Evolutionary conservation across 92 coral and sea anemone genomes (phyloP), one percentile per base, ranked within the genome.

Genomic region (Bergia sp.): DNA sequence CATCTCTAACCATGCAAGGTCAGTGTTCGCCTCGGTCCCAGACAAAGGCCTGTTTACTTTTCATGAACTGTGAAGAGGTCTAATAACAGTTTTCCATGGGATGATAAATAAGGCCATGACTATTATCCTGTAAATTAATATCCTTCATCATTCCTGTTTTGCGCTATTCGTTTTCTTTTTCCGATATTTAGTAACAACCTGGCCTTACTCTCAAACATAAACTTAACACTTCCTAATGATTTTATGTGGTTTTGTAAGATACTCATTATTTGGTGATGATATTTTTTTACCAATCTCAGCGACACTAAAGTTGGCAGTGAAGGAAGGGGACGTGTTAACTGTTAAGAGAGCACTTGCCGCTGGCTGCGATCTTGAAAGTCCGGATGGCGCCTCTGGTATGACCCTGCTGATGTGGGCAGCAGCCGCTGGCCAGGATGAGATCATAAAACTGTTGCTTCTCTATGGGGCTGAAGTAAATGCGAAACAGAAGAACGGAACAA

Each of bases 321-420:
- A 89, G 73, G 93, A 93, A 85, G 96, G 99, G 38, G 95, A 96
- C 85, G 77, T 82, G 38, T 66, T 89, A 80, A 92, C 92, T 47
- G 94, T 95, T 23, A 84, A 96, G 75, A 93, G 95, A 41, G 94
- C 98, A 9, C 91, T 96, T 1, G 93, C 98, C 15, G 95, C 97
- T 3, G 99, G 94, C 10, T 88, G 90, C 58, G 93, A 95, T 74
- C 91, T 93, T 50, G 96, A 96, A 66, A 85, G 89, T 41, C 82
- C 88, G 16, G 99, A 96, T 81, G 93, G 94, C 29, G 93, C 94
- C 6, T 92, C 98, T 40, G 99, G 99, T 18, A 96, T 96, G 99
- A 95, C 96, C 10, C 91, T 96, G 29, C 89, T 96, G 10, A 93
- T 93, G 94, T 86, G 94, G 91, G 99, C 99, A 29, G 98, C 96